These are phyloP conservation scores for Melanotaenia trifasciata DNA, from an alignment of 2,797 vertebrate species.

Conservation along the genomic window DNA sequence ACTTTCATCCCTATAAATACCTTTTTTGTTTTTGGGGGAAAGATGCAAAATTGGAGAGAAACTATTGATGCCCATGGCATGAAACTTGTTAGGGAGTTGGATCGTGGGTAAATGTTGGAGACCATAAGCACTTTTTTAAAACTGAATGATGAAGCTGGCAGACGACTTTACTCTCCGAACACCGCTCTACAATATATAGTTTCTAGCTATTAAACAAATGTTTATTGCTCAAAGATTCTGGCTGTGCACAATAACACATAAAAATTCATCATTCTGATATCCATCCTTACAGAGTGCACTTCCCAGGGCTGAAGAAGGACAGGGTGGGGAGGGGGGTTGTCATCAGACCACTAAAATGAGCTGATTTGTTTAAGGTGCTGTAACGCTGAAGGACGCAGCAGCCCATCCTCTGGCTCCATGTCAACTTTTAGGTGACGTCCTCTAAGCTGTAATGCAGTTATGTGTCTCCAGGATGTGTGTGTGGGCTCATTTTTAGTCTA, in stretches of 20 bases:
- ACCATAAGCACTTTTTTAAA: neutral
- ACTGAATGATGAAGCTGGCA: neutral
- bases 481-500: conserved; percentile 20
- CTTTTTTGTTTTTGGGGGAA: neutral
- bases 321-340: conserved; percentile 5
- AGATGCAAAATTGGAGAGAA: too few species aligned
- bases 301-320: conserved; percentile 51
- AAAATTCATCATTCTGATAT: conserved; percentile 16
- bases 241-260: conserved; percentile 3
- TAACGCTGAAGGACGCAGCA: conserved; percentile 46
- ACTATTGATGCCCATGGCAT: neutral
- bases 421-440: conserved; percentile 63
- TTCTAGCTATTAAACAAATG: neutral
- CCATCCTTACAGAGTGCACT: conserved; percentile 11
- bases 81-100: neutral
- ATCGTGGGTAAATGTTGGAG: too few species aligned
- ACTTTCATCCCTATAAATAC: neutral
- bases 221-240: neutral
- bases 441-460: conserved; percentile 57
- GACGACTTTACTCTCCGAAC: neutral
- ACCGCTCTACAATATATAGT: neutral
- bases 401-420: conserved; percentile 61
- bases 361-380: conserved; percentile 63
- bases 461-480: conserved; percentile 6
- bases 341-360: conserved; percentile 40